Conservation (phyloP, 30 jellyfish, hydroid and myxozoan genomes). For the Aurelia sp. region DNA sequence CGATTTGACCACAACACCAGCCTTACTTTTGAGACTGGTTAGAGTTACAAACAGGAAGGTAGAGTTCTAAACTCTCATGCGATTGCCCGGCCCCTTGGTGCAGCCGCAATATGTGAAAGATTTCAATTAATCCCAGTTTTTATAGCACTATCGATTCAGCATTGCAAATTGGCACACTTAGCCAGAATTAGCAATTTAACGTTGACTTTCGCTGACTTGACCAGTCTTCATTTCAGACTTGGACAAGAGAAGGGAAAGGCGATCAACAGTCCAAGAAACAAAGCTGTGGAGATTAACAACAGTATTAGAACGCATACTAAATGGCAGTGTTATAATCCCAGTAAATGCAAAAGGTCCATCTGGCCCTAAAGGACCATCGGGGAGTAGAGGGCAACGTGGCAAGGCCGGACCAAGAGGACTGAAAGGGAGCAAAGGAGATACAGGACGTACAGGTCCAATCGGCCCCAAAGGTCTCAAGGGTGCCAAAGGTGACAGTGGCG, state of each 20-base stretch:
- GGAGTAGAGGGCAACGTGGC: constrained; percentile 16
- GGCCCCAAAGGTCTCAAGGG: constrained; percentile 22
- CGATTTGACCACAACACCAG: too few relatives aligned
- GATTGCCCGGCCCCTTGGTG: too few relatives aligned
- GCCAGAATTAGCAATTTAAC: too few relatives aligned
- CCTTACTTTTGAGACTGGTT: too few relatives aligned
- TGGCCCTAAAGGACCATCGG: constrained; percentile 11
- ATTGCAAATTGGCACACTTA: too few relatives aligned
- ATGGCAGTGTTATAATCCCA: not conserved
- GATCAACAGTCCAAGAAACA: not conserved
- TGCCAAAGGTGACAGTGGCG: not conserved
- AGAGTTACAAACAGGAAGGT: too few relatives aligned
- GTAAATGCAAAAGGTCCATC: not conserved
- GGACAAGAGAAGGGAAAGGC: not conserved
- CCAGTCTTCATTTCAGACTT: too few relatives aligned
- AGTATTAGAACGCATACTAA: not conserved
- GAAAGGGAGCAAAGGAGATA: constrained; percentile 22
- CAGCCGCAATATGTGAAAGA: too few relatives aligned
- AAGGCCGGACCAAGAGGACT: constrained; percentile 30
- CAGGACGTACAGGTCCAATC: not conserved
- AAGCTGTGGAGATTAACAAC: not conserved
- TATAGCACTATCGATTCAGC: too few relatives aligned
- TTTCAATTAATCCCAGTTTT: too few relatives aligned
- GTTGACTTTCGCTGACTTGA: too few relatives aligned
- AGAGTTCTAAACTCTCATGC: too few relatives aligned